Conservation (phyloP, 2,888 invertebrate genomes). For the Chalcis sispes region DNA sequence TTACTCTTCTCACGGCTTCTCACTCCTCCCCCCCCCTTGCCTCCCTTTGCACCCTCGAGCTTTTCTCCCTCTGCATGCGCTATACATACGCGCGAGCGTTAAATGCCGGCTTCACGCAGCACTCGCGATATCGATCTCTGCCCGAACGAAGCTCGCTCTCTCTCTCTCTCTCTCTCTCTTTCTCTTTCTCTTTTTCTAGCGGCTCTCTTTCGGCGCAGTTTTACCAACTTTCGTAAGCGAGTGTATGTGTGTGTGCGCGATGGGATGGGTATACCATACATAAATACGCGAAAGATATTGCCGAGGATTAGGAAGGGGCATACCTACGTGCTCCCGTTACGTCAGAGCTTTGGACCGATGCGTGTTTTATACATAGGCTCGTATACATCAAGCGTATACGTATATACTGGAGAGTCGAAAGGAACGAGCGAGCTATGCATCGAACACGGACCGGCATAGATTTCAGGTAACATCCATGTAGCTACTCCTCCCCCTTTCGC, state of each 20-base stretch:
- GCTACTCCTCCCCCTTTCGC: not conserved
- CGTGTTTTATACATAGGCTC: slow-evolving; percentile 44
- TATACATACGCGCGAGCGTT: slow-evolving; percentile 38
- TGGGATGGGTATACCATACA: slow-evolving; percentile 25
- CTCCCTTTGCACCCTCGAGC: not conserved
- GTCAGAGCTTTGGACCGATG: slow-evolving; percentile 44
- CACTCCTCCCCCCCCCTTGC: not conserved
- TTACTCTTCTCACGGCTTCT: not conserved
- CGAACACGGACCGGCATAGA: slow-evolving; percentile 12
- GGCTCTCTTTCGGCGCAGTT: not conserved
- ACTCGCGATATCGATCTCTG: slow-evolving; percentile 39
- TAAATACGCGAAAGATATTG: slow-evolving; percentile 59
- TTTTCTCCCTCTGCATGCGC: slow-evolving; percentile 8
- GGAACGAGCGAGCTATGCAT: slow-evolving; percentile 4
- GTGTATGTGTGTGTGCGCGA: not conserved
- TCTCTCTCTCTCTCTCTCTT: not conserved
- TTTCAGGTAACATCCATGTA: slow-evolving; percentile 19
- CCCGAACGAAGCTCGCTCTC: slow-evolving; percentile 6
- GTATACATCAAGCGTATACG: slow-evolving; percentile 14
- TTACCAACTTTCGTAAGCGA: not conserved
- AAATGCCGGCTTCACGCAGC: slow-evolving; percentile 46
- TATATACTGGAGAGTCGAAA: not conserved
- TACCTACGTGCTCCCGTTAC: slow-evolving; percentile 53
- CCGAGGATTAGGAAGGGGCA: not conserved
- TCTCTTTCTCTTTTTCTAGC: not conserved